Evolutionary conservation across 2,888 invertebrate species (phyloP).

Genomic region (Sclerodermus sp.): DNA sequence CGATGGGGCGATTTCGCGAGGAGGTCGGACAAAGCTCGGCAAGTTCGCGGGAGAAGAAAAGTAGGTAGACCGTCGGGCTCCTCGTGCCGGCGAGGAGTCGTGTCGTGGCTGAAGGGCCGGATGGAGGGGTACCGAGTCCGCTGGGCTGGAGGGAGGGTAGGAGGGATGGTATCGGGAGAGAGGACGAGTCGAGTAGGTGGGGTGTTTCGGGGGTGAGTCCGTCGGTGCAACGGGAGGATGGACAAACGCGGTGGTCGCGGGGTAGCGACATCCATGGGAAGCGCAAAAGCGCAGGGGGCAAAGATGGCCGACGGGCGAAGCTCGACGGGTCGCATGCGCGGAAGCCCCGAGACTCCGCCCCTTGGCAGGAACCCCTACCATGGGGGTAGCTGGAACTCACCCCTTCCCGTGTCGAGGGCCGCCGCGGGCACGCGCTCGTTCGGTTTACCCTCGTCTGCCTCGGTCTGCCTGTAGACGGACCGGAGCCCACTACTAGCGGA

Average conservation of each 20-base stretch:
- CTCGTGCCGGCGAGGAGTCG: too few species aligned
- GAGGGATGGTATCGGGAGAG: constrained; percentile 18
- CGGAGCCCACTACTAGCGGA: too few species aligned
- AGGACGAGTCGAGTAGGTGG: constrained; percentile 39
- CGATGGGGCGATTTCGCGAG: constrained; percentile 20
- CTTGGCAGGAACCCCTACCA: not conserved
- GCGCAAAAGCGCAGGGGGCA: constrained; percentile 33
- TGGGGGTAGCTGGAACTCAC: not conserved
- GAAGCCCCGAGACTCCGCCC: constrained; percentile 28
- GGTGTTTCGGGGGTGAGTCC: constrained; percentile 44
- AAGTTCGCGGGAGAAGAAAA: constrained; percentile 23
- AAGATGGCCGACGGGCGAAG: constrained; percentile 47
- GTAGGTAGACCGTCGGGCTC: constrained; percentile 22
- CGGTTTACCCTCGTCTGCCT: too few species aligned
- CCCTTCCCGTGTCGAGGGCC: too few species aligned
- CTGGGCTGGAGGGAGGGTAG: constrained; percentile 12
- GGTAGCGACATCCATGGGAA: constrained; percentile 39
- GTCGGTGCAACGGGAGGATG: too few species aligned
- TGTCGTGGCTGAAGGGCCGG: constrained; percentile 4
- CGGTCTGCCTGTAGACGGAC: too few species aligned
- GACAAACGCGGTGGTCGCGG: too few species aligned
- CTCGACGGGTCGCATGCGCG: constrained; percentile 41
- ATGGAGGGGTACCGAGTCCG: constrained; percentile 14
- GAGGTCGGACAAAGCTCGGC: constrained; percentile 22
- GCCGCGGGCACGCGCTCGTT: constrained; percentile 17